Percentiles rank a stretch among this genome's conserved stretches.
phyloP scores from a whole-genome alignment of 2,797 vertebrate species.

The Sorex maritimensis region DNA sequence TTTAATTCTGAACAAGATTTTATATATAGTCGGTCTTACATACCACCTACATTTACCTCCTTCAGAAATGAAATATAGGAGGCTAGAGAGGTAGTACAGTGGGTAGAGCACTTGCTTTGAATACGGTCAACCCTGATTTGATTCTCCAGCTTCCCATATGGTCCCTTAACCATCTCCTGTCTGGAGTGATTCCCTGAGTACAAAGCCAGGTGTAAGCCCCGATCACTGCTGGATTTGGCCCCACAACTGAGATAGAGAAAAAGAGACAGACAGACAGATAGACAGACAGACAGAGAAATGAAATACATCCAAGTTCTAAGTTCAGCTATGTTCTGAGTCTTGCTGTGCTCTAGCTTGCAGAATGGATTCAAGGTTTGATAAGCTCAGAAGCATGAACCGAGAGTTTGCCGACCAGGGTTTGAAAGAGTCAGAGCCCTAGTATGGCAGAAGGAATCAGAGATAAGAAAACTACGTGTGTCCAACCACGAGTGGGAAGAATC shows the following conservation, averaged over 20 bases:
- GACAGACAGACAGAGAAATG: not conserved
- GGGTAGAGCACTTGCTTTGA: no score
- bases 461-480: not conserved
- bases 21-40: not conserved
- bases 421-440: not conserved
- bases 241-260: not conserved
- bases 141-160: no score
- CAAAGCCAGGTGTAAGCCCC: no score
- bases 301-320: not conserved
- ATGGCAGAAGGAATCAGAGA: not conserved
- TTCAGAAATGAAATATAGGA: no score
- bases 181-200: no score
- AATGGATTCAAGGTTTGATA: not conserved
- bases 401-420: not conserved
- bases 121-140: no score
- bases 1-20: not conserved
- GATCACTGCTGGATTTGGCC: no score
- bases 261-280: no score
- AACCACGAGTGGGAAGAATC: not conserved
- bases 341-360: fast-evolving
- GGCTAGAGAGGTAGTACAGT: no score
- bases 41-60: no score
- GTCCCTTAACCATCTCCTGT: no score
- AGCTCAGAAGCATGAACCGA: not conserved
- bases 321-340: not conserved